A percentile compares a stretch with the other conserved stretches of the same genome.
Conservation (phyloP, 1,140 invertebrate species). For the Drosophila arawakana region DNA sequence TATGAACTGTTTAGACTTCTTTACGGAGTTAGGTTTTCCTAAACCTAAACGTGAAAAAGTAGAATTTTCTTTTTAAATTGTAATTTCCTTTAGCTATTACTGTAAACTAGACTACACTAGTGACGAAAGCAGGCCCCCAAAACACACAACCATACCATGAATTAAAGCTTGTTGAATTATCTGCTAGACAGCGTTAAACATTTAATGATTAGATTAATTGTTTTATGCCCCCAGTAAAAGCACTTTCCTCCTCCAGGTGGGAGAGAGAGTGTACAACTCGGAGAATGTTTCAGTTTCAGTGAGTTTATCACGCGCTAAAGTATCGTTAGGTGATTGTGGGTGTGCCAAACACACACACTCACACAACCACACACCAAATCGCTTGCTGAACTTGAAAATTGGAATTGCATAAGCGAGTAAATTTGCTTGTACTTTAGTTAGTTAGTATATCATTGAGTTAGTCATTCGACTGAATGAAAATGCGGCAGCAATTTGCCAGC, state of each 20-base stretch:
- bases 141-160: neutral
- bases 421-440: conserved; percentile 19
- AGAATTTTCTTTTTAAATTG: too few species aligned
- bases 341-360: conserved; percentile 10
- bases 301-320: conserved; percentile 1
- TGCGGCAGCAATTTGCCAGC: conserved; percentile 13
- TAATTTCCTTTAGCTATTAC: too few species aligned
- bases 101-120: too few species aligned
- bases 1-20: neutral
- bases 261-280: neutral
- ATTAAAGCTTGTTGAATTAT: neutral
- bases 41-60: too few species aligned
- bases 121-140: too few species aligned
- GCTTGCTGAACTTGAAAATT: conserved; percentile 45
- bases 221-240: neutral
- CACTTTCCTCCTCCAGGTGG: neutral
- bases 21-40: too few species aligned
- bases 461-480: conserved; percentile 39
- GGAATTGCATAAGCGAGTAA: conserved; percentile 41
- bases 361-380: conserved; percentile 2
- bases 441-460: conserved; percentile 10
- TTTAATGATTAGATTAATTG: conserved; percentile 26
- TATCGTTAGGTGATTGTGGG: conserved; percentile 25
- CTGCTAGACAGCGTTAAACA: conserved; percentile 6
- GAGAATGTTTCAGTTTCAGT: conserved; percentile 2